A percentile compares a stretch with the other conserved stretches of the same genome.
phyloP scores from a whole-genome alignment of 2,888 invertebrate species.

The Ophioninae sp. region DNA sequence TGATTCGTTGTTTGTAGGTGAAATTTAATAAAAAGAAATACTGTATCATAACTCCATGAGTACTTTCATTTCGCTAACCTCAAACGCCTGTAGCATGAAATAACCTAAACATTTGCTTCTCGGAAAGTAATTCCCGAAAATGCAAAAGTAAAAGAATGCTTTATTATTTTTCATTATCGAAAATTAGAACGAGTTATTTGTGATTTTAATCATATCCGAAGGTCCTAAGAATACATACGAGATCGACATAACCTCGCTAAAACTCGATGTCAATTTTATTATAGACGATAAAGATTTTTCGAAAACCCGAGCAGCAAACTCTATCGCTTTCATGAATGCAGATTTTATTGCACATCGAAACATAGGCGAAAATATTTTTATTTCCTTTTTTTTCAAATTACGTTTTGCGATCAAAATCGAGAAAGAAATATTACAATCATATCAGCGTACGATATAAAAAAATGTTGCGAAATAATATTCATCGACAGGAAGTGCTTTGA shows the following conservation, averaged over 20 bases:
- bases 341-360: neutral
- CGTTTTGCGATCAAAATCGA: neutral
- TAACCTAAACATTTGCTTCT: neutral
- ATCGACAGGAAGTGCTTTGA: too few relatives aligned
- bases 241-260: too few relatives aligned
- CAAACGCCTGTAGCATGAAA: neutral
- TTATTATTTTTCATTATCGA: neutral
- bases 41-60: constrained; percentile 74
- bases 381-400: too few relatives aligned
- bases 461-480: neutral
- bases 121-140: neutral
- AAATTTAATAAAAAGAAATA: constrained; percentile 81
- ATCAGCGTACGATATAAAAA: neutral
- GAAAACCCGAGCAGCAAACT: too few relatives aligned
- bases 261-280: too few relatives aligned
- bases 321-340: neutral
- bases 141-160: neutral
- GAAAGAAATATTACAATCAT: neutral
- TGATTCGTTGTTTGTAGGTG: constrained; percentile 82
- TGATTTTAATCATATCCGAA: too few relatives aligned
- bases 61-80: neutral
- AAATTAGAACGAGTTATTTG: too few relatives aligned
- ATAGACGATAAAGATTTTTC: too few relatives aligned
- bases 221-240: too few relatives aligned
- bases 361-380: neutral